Evolutionary conservation across 2,888 invertebrate species (phyloP).

Genomic region (Ochropleura leucogaster): DNA sequence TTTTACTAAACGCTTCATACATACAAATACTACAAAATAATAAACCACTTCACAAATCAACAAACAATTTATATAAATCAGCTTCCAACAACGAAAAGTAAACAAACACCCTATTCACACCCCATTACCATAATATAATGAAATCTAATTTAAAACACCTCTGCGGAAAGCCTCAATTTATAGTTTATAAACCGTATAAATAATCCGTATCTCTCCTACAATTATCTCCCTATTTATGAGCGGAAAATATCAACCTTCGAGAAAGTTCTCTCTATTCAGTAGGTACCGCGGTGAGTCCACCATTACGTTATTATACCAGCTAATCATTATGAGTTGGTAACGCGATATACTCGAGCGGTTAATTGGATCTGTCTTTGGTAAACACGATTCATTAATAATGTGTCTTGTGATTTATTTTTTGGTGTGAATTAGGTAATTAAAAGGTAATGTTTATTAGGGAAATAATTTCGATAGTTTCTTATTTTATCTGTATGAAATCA

Average conservation of each 20-base stretch:
- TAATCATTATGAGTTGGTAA: conserved; percentile 73
- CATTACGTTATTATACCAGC: conserved; percentile 76
- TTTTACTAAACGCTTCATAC: background rate
- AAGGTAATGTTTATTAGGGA: background rate
- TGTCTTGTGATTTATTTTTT: conserved; percentile 31
- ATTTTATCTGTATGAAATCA: background rate
- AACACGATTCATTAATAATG: conserved; percentile 53
- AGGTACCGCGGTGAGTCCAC: conserved; percentile 52
- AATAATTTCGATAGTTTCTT: background rate
- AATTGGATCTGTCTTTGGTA: conserved; percentile 60
- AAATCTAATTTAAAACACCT: conserved; percentile 56
- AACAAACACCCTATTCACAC: conserved; percentile 37
- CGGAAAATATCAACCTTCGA: conserved; percentile 81
- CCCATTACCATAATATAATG: conserved; percentile 50
- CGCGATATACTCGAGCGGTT: conserved; percentile 66
- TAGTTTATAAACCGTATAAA: conserved; percentile 76
- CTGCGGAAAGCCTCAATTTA: conserved; percentile 65
- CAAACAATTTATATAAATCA: conserved; percentile 17
- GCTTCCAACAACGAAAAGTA: conserved; percentile 15
- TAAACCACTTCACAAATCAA: background rate
- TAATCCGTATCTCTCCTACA: conserved; percentile 80
- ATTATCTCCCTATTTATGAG: conserved; percentile 83
- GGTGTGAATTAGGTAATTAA: background rate
- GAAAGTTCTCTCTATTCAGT: conserved; percentile 67
- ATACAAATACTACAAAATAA: background rate